Base-by-base conservation (phyloP, 2,113 vertebrate genomes). In the Nibea coibor region DNA sequence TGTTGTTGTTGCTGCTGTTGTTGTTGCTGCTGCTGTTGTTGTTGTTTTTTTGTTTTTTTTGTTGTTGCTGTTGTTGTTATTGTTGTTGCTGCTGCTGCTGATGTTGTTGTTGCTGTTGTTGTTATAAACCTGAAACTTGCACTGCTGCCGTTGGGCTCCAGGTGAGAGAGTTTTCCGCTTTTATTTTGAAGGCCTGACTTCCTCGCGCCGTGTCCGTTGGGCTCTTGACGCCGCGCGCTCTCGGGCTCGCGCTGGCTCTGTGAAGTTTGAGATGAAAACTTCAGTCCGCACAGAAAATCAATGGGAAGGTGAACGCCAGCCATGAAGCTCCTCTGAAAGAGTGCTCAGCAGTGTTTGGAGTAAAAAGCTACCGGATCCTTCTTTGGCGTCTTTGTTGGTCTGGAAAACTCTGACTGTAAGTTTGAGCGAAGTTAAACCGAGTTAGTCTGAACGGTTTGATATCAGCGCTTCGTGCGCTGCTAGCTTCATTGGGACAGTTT, bases 241-340 rank as follows among this genome's bases (percentile, higher is more conserved):
- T 9, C 43, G 11, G 31, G 4, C 35, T 35, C 35, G 35, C 5
- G 31, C 31, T 31, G 31, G 5, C n/a, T 70, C 43, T 69, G 17
- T 72, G 20, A 2, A 66, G 58, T 39, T 35, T 51, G n/a, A n/a
- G 45, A 56, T 16, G 80, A 76, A 79, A 87, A 83, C 57, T 82
- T 85, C 16, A 70, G 7, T 76, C 63, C 47, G 20, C 50, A 12
- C 62, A 57, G 39, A 81, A 72, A 71, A 26, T 86, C 68, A 86
- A 78, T 87, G 87, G 57, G 67, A 68, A 82, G 63, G 39, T 58
- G 85, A 59, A 53, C 62, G 17, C 2, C 1, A 12, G 50, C 4
- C 11, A 88, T 87, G 91, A 87, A 62, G 86, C 81, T 78, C 0
- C 87, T 50, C 20, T 91, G 64, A 87, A 75, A 78, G 14, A 45